Evolutionary conservation across 2,797 vertebrate genomes (phyloP).

Genomic region (Ptychobarbus kaznakovi): DNA sequence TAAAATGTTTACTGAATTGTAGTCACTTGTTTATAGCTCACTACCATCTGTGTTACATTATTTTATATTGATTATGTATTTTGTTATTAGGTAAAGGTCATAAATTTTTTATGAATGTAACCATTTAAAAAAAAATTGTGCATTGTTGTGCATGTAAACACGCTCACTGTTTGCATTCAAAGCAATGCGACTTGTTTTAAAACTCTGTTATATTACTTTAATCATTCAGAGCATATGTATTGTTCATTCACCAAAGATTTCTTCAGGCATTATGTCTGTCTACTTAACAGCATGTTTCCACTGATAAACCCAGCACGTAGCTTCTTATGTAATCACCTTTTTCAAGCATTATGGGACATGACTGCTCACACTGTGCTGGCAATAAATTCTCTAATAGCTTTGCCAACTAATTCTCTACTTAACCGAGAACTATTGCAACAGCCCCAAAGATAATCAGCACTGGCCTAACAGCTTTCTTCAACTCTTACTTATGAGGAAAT

Average conservation of each 20-base stretch:
- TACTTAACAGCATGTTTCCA: constrained; percentile 23
- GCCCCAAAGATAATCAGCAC: neutral
- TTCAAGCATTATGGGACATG: constrained; percentile 1
- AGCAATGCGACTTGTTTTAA: neutral
- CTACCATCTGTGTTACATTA: neutral
- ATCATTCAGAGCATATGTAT: constrained; percentile 23
- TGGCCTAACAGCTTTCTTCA: constrained; percentile 2
- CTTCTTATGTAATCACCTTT: constrained; percentile 35
- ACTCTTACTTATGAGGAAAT: neutral
- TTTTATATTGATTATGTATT: neutral
- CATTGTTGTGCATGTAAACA: neutral
- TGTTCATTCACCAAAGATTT: neutral
- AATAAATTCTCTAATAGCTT: constrained; percentile 28
- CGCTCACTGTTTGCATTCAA: neutral
- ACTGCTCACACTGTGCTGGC: constrained; percentile 25
- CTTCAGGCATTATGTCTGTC: constrained; percentile 5
- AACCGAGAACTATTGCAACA: neutral
- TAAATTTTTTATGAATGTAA: neutral
- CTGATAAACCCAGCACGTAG: constrained; percentile 26
- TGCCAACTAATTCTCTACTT: constrained; percentile 11
- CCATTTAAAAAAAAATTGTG: too few species aligned
- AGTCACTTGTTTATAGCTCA: neutral
- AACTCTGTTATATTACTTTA: neutral
- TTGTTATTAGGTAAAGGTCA: neutral
- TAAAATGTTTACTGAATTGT: neutral